Conservation (phyloP, 1,140 invertebrate genomes). For the Microplitis mediator region DNA sequence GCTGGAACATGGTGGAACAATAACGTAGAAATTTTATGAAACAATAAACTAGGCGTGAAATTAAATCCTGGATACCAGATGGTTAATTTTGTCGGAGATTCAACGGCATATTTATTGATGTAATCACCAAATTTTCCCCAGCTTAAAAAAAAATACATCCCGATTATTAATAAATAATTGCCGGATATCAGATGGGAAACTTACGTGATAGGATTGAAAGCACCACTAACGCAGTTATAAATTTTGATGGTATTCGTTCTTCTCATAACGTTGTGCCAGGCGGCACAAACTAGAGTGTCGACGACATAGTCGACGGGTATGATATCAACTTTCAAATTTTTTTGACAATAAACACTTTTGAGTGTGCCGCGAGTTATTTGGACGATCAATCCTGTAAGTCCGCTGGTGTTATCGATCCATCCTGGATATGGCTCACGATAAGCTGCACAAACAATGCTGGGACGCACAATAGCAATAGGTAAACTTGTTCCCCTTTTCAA, state of each 20-base stretch:
- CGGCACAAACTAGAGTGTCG: slow-evolving; percentile 83
- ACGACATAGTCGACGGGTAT: slow-evolving; percentile 92
- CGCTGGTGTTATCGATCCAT: slow-evolving; percentile 96
- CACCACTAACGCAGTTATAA: slow-evolving; percentile 92
- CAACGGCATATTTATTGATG: slow-evolving; percentile 72
- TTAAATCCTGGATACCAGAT: slow-evolving; percentile 85
- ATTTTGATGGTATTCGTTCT: slow-evolving; percentile 71
- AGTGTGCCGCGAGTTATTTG: slow-evolving; percentile 86
- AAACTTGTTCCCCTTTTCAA: slow-evolving; percentile 67
- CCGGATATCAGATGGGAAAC: background rate
- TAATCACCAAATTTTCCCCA: slow-evolving; percentile 80
- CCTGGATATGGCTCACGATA: slow-evolving; percentile 80
- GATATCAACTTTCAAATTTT: slow-evolving; percentile 77
- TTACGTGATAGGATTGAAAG: slow-evolving; percentile 76
- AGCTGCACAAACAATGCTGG: slow-evolving; percentile 86
- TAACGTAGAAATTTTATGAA: slow-evolving; percentile 74
- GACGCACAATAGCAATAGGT: slow-evolving; percentile 87
- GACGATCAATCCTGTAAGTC: slow-evolving; percentile 79
- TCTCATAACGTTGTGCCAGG: slow-evolving; percentile 73
- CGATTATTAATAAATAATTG: no score
- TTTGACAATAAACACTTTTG: slow-evolving; percentile 79
- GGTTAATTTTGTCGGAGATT: slow-evolving; percentile 81
- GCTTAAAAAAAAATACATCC: slow-evolving; percentile 40
- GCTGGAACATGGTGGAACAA: slow-evolving; percentile 81
- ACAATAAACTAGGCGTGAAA: slow-evolving; percentile 74